Percentiles rank a stretch among this genome's conserved stretches.
Conservation (phyloP, 2,888 invertebrate genomes). For the Zaprionus obscuricornis region DNA sequence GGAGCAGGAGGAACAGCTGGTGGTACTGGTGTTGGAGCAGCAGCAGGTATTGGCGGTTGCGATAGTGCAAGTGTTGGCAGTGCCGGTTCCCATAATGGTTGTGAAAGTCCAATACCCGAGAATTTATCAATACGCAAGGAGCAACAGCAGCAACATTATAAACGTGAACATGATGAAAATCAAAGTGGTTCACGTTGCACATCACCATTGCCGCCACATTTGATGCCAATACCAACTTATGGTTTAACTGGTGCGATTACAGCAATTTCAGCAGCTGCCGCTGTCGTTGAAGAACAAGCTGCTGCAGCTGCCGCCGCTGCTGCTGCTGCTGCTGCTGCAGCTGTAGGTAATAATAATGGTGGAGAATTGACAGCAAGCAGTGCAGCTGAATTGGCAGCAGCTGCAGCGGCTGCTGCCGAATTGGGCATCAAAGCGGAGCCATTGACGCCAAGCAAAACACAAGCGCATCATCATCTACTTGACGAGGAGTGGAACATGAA, state of each 20-base stretch:
- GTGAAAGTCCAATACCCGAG: conserved; percentile 80
- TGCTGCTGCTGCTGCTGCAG: conserved; percentile 28
- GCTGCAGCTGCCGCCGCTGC: conserved; percentile 71
- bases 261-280: conserved; percentile 80
- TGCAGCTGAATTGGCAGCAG: conserved; percentile 24
- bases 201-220: conserved; percentile 67
- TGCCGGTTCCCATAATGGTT: conserved; percentile 67
- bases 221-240: conserved; percentile 77
- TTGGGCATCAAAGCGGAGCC: conserved; percentile 69
- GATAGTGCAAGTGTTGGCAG: conserved; percentile 62
- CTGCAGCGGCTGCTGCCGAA: conserved; percentile 25
- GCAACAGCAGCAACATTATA: too few species aligned
- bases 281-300: conserved; percentile 75
- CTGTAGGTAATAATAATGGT: conserved; percentile 50
- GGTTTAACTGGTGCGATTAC: conserved; percentile 82
- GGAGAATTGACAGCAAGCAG: not conserved
- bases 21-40: conserved; percentile 37
- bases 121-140: conserved; percentile 81
- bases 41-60: conserved; percentile 30
- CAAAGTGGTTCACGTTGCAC: conserved; percentile 56
- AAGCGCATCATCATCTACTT: conserved; percentile 59
- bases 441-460: conserved; percentile 63
- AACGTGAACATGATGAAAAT: conserved; percentile 54
- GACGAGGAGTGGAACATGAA: conserved; percentile 84
- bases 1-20: too few species aligned